Evolutionary conservation across 2,113 vertebrate species (phyloP).

Genomic region (Perccottus glenii): DNA sequence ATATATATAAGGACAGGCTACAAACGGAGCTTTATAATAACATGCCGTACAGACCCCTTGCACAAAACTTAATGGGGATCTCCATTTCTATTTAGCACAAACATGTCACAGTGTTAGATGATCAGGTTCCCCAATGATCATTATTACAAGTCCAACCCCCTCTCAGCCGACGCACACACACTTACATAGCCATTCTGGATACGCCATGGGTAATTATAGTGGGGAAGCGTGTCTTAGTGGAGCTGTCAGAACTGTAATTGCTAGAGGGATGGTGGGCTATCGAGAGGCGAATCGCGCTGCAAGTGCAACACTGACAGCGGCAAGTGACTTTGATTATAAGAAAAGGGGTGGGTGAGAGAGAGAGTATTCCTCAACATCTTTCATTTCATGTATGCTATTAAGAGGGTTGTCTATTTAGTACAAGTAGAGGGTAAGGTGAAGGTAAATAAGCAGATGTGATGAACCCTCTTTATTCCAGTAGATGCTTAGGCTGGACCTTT

Average conservation of each 20-base stretch:
- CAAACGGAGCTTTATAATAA: constrained; percentile 39
- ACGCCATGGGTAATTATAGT: constrained; percentile 78
- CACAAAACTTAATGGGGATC: constrained; percentile 56
- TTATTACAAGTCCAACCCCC: constrained; percentile 67
- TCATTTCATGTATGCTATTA: constrained; percentile 65
- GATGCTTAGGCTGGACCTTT: not conserved
- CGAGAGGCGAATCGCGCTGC: constrained; percentile 71
- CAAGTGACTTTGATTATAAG: constrained; percentile 78
- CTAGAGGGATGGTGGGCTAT: constrained; percentile 78
- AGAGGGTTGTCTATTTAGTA: constrained; percentile 67
- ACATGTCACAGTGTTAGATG: constrained; percentile 67
- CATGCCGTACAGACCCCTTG: constrained; percentile 20
- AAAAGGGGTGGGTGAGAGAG: constrained; percentile 59
- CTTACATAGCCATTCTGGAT: constrained; percentile 65
- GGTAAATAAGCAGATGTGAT: constrained; percentile 55
- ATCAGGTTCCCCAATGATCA: constrained; percentile 67
- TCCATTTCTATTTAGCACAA: constrained; percentile 65
- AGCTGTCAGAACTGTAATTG: constrained; percentile 82
- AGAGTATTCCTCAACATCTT: constrained; percentile 66
- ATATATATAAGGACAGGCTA: constrained; percentile 14
- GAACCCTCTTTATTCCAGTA: not conserved
- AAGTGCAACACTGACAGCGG: constrained; percentile 59
- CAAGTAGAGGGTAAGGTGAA: constrained; percentile 58
- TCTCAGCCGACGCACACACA: constrained; percentile 43
- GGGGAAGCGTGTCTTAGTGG: constrained; percentile 70